Evolutionary conservation across 2,797 vertebrate genomes (phyloP), one percentile per base, ranked within the genome.

Genomic region (Helicolenus hilgendorfi): DNA sequence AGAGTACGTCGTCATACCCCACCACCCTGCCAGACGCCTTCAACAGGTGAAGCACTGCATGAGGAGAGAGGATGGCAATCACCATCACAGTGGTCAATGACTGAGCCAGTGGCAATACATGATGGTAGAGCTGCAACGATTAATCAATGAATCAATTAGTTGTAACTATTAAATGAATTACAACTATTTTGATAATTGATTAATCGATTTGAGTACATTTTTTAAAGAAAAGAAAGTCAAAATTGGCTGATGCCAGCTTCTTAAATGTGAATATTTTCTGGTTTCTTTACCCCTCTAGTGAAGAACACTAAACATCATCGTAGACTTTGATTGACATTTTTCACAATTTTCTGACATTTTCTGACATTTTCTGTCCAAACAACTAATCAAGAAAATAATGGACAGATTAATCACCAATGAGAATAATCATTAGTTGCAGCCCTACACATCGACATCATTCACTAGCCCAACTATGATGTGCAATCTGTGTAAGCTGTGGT

Each of bases 11-110:
- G 67, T 77, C 95, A 0, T 99, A 99, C 78, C 99, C 99, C 27
- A 98, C 85, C 84, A 70, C 96, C 2, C 97, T 99, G 59, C 98
- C 99, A 0, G 98, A 99, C 1, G 96, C 97, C 26, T 99, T 99
- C 89, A 98, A 96, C 79, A 99, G 98, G 99, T 99, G 88, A 69
- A 0, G 92, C 9, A 1, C 41, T 4, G 14, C 56, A 29, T 29
- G 33, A 7, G 31, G 6, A 53, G 36, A 62, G 27, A 26, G 27
- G 38, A 11, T 8, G 11, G 38, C 5, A 11, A 4, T 60, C 59
- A 59, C 27, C 2, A 18, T 4, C 58, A 29, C 58, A 8, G 13
- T 29, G 58, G 26, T 59, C 24, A 11, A 59, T 14, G 24, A 26
- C 41, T 45, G 41, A 18, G 41, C 41, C 14, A 18, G 15, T 53